Base-by-base conservation (phyloP, 2,113 vertebrate genomes). In the Nothocercus julius region DNA sequence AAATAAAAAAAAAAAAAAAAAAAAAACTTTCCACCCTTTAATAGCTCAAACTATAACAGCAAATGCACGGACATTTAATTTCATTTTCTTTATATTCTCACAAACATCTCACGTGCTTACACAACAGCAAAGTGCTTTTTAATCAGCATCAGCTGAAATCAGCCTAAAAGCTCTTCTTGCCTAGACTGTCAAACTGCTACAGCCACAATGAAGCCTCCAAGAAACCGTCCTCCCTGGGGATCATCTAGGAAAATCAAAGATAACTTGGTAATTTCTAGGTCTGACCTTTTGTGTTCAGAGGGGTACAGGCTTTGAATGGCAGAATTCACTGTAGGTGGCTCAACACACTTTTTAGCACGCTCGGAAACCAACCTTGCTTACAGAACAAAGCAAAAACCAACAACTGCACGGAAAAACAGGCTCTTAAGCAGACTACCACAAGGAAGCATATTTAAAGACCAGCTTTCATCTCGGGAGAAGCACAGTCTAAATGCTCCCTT, bases 161-260 rank as follows among this genome's bases (percentile, higher is more conserved):
- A 19, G 9, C 10, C n/a, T 7, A 56, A 83, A 66, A 12, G 3
- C 22, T 58, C 59, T 62, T 56, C 34, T 62, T n/a, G n/a, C n/a
- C 22, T 1, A 30, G 25, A 32, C 30, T 54, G 12, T 5, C 0
- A 0, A 70, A 36, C 17, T 49, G 24, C 45, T 76, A 2, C 24
- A 79, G 30, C 5, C 27, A 73, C 75, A 38, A 11, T 1, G 1
- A 34, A 14, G 27, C 40, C 66, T 38, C 10, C 0, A 53, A 53
- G 69, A 30, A 75, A 82, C 13, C 77, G 83, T 40, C 21, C 22
- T 34, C 64, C 53, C 56, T 14, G 18, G 19, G 75, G 77, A 59
- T n/a, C 56, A 77, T 0, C 1, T 32, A 59, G 36, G 22, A 15
- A 77, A 80, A 58, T 7, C 27, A 78, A 85, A 16, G 85, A 42